phyloP scores from a whole-genome alignment of 2,113 vertebrate genomes.

The Burhinus bistriatus region DNA sequence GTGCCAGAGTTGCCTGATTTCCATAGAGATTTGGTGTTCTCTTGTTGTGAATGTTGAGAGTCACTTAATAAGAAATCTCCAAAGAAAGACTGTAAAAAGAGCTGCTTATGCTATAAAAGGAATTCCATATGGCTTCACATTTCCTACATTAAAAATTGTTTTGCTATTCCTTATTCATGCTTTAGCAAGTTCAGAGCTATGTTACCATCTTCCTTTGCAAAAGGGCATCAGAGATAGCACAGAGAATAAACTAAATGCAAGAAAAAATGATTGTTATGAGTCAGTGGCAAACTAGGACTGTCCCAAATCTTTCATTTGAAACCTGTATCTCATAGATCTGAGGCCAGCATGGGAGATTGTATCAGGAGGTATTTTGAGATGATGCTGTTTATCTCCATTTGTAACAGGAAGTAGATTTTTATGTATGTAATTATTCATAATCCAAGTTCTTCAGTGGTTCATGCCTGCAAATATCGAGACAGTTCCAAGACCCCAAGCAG shows the following conservation, averaged over 20 bases:
- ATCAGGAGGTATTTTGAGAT: constrained; percentile 41
- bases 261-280: not conserved
- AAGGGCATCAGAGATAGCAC: not conserved
- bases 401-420: constrained; percentile 1
- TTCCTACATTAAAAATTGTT: not conserved
- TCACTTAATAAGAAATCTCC: not conserved
- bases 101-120: not conserved
- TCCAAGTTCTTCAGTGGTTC: not conserved
- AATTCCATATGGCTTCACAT: not conserved
- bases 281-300: not conserved
- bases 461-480: constrained; percentile 25
- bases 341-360: not conserved
- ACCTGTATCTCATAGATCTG: not conserved
- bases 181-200: not conserved
- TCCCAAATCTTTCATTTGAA: not conserved
- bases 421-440: constrained; percentile 43
- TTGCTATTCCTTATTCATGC: not conserved
- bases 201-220: not conserved
- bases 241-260: not conserved
- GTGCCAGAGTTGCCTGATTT: not conserved
- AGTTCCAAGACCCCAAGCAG: not conserved
- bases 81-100: not conserved
- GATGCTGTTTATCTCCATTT: constrained; percentile 40
- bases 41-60: not conserved
- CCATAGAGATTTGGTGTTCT: not conserved